Evolutionary conservation across 2,797 vertebrate genomes (phyloP), one percentile per base, ranked within the genome.

Genomic region (Echeneis naucrates): DNA sequence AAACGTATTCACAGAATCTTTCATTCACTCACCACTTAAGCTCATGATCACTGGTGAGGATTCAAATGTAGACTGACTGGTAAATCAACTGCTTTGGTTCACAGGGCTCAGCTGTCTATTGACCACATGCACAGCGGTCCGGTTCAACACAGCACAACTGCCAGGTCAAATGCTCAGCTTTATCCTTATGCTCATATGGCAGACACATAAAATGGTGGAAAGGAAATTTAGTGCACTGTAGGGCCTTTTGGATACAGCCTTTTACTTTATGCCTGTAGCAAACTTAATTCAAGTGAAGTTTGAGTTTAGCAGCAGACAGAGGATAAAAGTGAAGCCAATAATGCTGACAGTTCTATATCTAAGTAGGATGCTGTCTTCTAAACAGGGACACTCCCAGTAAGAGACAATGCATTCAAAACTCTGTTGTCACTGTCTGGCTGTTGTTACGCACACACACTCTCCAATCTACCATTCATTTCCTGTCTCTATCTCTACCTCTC

Each of bases 391-490:
- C 19, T 58, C 8, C 26, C 35, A 44, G 30, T 60, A 48, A 32
- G n/a, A 73, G 45, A 30, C n/a, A 32, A 42, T 44, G 77, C 57
- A 51, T 48, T 73, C 51, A 47, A 32, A 69, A 62, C 14, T 8
- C 32, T 61, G 44, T 64, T 37, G 52, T 57, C 48, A 48, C 23
- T 47, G 19, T n/a, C n/a, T 67, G 67, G 14, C 24, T 53, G 54
- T 27, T 10, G 8, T 66, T 56, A 51, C 53, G 50, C 55, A 57
- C 42, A 65, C 69, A 37, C 58, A 59, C 48, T 32, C 6, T 38
- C 44, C 14, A 48, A 19, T 68, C 10, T 47, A 55, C 45, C 68
- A 57, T 59, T 68, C 63, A 44, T 70, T 74, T 60, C 62, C 30
- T 8, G 12, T 52, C 35, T 60, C 60, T 42, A 27, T 12, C 59